Conservation (phyloP, 1,140 invertebrate genomes). For the Penaeus japonicus region DNA sequence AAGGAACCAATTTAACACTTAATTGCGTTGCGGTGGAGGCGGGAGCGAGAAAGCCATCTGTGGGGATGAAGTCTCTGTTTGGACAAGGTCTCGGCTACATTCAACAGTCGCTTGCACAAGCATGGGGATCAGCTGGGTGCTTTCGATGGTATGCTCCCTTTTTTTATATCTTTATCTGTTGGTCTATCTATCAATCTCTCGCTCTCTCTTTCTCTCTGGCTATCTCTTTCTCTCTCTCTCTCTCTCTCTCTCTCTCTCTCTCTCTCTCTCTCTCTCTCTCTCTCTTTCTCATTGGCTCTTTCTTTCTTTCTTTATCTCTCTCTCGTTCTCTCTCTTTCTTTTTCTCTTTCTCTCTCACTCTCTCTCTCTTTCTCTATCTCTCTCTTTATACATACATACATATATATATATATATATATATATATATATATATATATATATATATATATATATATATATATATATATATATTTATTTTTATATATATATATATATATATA, state of each 20-base stretch:
- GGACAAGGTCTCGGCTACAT: constrained; percentile 3
- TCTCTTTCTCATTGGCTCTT: neutral
- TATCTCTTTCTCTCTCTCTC: neutral
- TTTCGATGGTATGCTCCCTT: no score
- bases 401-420: no score
- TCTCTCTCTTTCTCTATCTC: neutral
- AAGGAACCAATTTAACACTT: constrained; percentile 50
- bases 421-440: no score
- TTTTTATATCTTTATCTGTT: neutral
- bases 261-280: neutral
- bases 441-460: no score
- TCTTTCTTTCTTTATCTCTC: neutral
- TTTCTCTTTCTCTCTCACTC: neutral
- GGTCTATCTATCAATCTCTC: neutral
- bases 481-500: no score
- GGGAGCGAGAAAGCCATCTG: neutral
- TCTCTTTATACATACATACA: neutral
- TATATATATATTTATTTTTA: no score
- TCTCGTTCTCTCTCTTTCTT: neutral
- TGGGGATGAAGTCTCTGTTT: constrained; percentile 31
- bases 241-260: neutral
- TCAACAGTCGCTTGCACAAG: no score
- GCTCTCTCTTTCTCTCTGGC: neutral
- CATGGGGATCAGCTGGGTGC: no score
- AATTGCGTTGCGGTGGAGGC: constrained; percentile 27